Percentiles rank a stretch among this genome's conserved stretches.
Evolutionary conservation across 2,797 vertebrate species (phyloP).

Genomic region (Mustela erminea): DNA sequence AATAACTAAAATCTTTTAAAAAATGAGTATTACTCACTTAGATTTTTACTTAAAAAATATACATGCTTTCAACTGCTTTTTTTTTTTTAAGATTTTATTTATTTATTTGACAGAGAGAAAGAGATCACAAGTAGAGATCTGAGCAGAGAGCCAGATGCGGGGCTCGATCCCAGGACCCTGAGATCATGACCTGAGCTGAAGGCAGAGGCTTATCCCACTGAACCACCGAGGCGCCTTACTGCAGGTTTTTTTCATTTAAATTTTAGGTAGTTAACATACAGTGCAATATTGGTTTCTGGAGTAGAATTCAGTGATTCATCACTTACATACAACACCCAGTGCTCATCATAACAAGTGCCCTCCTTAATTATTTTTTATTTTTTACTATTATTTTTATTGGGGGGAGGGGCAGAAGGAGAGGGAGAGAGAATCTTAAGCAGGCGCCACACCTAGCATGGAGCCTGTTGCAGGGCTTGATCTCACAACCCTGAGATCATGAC

Average conservation of each 20-base stretch:
- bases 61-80: background rate
- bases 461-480: background rate
- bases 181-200: too few relatives aligned
- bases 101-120: too few relatives aligned
- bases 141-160: too few relatives aligned
- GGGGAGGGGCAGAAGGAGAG: background rate
- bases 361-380: background rate
- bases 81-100: too few relatives aligned
- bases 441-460: background rate
- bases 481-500: background rate
- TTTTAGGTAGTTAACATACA: background rate
- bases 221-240: background rate
- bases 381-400: background rate
- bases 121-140: too few relatives aligned
- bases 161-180: too few relatives aligned
- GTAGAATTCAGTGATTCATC: background rate
- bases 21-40: constrained; percentile 29
- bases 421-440: background rate
- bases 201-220: too few relatives aligned
- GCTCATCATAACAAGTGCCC: background rate
- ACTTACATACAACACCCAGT: background rate
- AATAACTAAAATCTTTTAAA: background rate
- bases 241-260: background rate
- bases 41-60: constrained; percentile 21
- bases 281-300: background rate